phyloP scores from a whole-genome alignment of 2,797 vertebrate species.

The Schizothorax lantsangensis region DNA sequence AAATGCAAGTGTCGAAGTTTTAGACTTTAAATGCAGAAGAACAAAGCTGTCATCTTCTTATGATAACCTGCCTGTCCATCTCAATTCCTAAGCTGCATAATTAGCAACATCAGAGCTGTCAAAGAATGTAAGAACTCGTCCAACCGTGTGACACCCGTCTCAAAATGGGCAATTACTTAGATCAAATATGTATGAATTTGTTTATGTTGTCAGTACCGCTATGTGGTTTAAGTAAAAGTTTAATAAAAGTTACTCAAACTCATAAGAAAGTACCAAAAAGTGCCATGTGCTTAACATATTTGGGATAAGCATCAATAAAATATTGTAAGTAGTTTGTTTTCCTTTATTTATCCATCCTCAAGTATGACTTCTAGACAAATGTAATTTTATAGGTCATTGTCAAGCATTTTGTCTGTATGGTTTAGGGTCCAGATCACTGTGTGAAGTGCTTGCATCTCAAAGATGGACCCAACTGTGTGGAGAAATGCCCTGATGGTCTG shows the following conservation, averaged over 20 bases:
- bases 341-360: neutral
- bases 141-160: neutral
- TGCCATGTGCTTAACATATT: neutral
- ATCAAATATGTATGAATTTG: constrained; percentile 41
- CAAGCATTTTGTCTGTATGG: constrained; percentile 9
- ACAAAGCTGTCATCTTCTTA: constrained; percentile 16
- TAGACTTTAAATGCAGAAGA: neutral
- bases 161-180: neutral
- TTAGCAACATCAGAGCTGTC: constrained; percentile 25
- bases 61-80: constrained; percentile 12
- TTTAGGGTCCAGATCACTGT: constrained; percentile 92
- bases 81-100: constrained; percentile 14
- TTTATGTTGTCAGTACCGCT: neutral
- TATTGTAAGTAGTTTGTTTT: neutral
- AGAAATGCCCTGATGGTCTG: constrained; percentile 93
- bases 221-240: constrained; percentile 11
- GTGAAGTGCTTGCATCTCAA: constrained; percentile 94
- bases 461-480: constrained; percentile 96
- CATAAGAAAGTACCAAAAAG: neutral
- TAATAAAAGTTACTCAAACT: neutral
- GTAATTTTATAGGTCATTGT: neutral
- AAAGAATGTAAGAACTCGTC: neutral
- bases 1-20: neutral
- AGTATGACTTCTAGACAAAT: neutral
- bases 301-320: neutral